Evolutionary conservation across 2,888 invertebrate species (phyloP).

Genomic region (Strigamia crassipes): DNA sequence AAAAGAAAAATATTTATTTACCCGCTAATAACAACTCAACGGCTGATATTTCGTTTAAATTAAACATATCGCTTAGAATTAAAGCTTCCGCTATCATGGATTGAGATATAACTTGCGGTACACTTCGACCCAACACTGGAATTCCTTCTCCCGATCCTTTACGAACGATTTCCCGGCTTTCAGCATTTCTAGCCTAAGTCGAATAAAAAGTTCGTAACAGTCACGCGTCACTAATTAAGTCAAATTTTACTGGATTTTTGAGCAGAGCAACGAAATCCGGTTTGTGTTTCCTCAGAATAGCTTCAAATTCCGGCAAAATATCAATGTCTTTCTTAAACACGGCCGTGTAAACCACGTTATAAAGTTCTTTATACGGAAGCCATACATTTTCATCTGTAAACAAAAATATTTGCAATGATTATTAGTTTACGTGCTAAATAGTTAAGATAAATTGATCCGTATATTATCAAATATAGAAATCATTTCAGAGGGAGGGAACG

Average conservation of each 20-base stretch:
- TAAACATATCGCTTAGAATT: conserved; percentile 94
- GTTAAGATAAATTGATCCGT: neutral
- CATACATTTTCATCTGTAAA: conserved; percentile 54
- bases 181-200: conserved; percentile 66
- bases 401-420: neutral
- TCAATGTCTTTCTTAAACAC: conserved; percentile 56
- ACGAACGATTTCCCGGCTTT: conserved; percentile 78
- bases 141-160: conserved; percentile 70
- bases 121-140: conserved; percentile 56
- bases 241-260: conserved; percentile 76
- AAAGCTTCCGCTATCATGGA: conserved; percentile 88
- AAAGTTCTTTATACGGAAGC: conserved; percentile 59
- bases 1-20: conserved; percentile 52
- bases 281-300: conserved; percentile 76
- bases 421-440: neutral
- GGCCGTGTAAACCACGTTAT: conserved; percentile 57
- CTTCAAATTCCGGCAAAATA: conserved; percentile 67
- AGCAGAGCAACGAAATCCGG: conserved; percentile 83
- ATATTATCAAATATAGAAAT: neutral
- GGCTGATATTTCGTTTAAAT: conserved; percentile 87
- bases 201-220: conserved; percentile 29
- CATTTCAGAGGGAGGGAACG: neutral
- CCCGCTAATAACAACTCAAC: conserved; percentile 84
- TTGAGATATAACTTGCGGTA: conserved; percentile 68
- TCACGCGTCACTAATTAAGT: conserved; percentile 1